Evolutionary conservation across 2,888 invertebrate species (phyloP).

Genomic region (Tridacna crocea): DNA sequence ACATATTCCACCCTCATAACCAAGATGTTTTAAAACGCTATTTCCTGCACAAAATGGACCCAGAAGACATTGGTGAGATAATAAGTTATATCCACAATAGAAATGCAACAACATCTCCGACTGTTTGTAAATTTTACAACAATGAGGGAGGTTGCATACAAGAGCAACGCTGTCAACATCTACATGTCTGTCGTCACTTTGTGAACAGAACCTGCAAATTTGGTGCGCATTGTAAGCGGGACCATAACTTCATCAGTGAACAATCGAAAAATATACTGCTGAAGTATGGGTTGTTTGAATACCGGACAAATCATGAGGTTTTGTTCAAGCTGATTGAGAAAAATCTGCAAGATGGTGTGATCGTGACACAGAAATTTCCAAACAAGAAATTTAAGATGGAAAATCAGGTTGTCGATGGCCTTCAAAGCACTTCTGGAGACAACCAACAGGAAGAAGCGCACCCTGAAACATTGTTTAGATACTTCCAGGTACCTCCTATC

Average conservation of each 20-base stretch:
- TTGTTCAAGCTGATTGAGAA: background rate
- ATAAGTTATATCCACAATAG: conserved; percentile 20
- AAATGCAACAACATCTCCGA: too few species aligned
- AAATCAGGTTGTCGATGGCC: too few species aligned
- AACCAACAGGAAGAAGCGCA: too few species aligned
- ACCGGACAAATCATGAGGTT: background rate
- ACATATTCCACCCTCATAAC: background rate
- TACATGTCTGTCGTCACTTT: conserved; percentile 39
- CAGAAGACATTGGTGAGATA: background rate
- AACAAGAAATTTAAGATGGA: background rate
- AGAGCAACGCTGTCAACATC: conserved; percentile 20
- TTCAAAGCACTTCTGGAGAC: too few species aligned
- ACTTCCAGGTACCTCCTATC: too few species aligned
- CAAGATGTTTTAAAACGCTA: background rate
- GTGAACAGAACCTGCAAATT: conserved; percentile 35
- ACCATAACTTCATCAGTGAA: conserved; percentile 3
- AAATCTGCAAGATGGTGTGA: background rate
- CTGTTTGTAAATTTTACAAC: conserved; percentile 37
- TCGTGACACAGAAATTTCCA: background rate
- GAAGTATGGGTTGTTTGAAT: conserved; percentile 10
- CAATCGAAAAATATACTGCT: conserved; percentile 20
- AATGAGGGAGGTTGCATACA: conserved; percentile 30
- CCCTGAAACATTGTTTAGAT: too few species aligned
- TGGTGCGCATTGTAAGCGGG: conserved; percentile 16
- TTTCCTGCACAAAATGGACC: background rate